A percentile compares a stretch with the other conserved stretches of the same genome.
phyloP scores from a whole-genome alignment of 1,140 invertebrate genomes.

The Drosophila arawakana region DNA sequence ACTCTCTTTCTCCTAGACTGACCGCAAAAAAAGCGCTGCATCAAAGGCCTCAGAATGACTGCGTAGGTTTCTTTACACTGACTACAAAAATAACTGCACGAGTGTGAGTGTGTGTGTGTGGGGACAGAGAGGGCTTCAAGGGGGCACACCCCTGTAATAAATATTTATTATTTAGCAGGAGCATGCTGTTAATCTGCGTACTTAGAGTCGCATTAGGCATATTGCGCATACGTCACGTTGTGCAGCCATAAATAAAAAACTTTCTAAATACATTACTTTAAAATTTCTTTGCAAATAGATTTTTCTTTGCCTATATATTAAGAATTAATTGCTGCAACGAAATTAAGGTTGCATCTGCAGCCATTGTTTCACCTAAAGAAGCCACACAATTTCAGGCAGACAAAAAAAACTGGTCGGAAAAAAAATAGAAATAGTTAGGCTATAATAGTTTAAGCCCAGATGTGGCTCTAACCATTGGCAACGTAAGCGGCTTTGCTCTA shows the following conservation, averaged over 20 bases:
- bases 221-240: slow-evolving; percentile 52
- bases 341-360: neutral
- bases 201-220: slow-evolving; percentile 30
- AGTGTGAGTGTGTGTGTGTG: slow-evolving; percentile 12
- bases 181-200: slow-evolving; percentile 19
- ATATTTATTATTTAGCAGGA: slow-evolving; percentile 41
- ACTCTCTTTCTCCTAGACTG: slow-evolving; percentile 58
- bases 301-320: neutral
- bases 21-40: slow-evolving; percentile 60
- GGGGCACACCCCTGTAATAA: neutral
- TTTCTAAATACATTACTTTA: slow-evolving; percentile 1
- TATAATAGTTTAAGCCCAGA: slow-evolving; percentile 27
- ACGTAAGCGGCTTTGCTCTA: slow-evolving; percentile 77
- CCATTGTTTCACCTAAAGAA: slow-evolving; percentile 33
- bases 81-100: slow-evolving; percentile 1
- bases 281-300: neutral
- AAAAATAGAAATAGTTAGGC: slow-evolving; percentile 27
- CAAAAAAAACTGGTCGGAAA: slow-evolving; percentile 30
- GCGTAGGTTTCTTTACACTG: slow-evolving; percentile 61
- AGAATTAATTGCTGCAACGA: neutral
- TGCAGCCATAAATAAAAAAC: neutral
- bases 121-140: neutral
- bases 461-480: slow-evolving; percentile 57
- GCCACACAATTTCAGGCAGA: slow-evolving; percentile 56
- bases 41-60: slow-evolving; percentile 70